Base-by-base conservation (phyloP, 2,113 vertebrate species). In the Rissa tridactyla region DNA sequence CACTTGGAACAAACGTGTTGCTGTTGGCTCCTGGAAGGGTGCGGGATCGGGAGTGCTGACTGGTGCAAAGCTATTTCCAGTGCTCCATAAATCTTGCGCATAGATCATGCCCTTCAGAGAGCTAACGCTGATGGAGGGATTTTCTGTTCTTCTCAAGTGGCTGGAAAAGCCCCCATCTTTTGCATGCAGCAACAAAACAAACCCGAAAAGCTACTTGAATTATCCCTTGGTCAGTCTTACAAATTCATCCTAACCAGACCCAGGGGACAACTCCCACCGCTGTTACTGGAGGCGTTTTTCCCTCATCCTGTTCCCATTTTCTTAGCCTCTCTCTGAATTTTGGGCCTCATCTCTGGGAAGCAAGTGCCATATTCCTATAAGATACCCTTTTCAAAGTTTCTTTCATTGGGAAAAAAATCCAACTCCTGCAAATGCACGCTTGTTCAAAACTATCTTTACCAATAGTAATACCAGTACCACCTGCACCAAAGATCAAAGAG, bases 11-110 rank as follows among this genome's bases (percentile, higher is more conserved):
- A 65, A 76, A 52, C 0, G 0, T 54, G 70, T 38, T 92, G 49
- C 52, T 85, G 61, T 70, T 96, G 91, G 91, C 65, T 95, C 47
- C 49, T 54, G 42, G 32, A 72, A 6, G 34, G 22, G 36, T 38
- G 68, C 2, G 18, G 73, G 70, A 82, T 32, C 2, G 8, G 30
- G 40, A 89, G 9, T 62, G 96, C 92, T 96, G 95, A 95, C 89
- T 69, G n/a, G 15, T 42, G 54, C 70, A 89, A 77, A 92, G 46
- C 47, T 95, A 92, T 86, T 96, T 95, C 49, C 42, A 95, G 91
- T 20, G 46, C 66, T 91, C 73, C 54, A 89, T 51, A 87, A 91
- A 92, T 62, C 91, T 80, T 2, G 0, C 7, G 10, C 49, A n/a
- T n/a, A n/a, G 61, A 92, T 80, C 57, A 16, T 21, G 44, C 73